Conservation (phyloP, 2,113 vertebrate species). For the Lampris incognitus region DNA sequence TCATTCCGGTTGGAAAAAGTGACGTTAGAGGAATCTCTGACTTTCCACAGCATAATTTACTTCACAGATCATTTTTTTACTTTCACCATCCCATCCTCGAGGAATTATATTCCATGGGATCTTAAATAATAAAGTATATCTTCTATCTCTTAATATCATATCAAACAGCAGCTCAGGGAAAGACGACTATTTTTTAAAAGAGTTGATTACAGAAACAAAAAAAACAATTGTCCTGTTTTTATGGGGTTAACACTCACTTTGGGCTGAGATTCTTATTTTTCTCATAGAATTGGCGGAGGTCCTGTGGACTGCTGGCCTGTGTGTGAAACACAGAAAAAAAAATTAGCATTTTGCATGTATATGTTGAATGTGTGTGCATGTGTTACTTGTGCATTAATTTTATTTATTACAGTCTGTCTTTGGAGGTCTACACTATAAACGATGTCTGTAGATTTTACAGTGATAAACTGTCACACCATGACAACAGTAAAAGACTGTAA, state of each 20-base stretch:
- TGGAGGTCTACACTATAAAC: too few relatives aligned
- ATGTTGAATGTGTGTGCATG: neutral
- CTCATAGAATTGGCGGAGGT: conserved; percentile 97
- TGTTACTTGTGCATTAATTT: neutral
- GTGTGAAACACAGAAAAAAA: conserved; percentile 10
- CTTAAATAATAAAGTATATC: too few relatives aligned
- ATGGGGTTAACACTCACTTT: conserved; percentile 83
- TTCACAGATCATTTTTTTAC: neutral
- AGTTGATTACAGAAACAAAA: too few relatives aligned
- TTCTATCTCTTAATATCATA: too few relatives aligned
- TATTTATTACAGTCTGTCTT: too few relatives aligned
- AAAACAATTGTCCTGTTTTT: too few relatives aligned
- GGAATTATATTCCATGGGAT: too few relatives aligned
- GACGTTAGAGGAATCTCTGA: neutral
- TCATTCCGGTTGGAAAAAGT: neutral
- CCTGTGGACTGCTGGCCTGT: conserved; percentile 97
- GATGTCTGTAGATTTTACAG: too few relatives aligned
- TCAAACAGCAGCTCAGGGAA: too few relatives aligned
- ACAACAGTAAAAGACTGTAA: too few relatives aligned
- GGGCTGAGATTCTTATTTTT: conserved; percentile 96
- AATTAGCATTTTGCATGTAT: neutral
- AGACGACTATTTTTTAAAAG: too few relatives aligned
- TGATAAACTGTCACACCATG: too few relatives aligned
- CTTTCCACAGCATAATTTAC: neutral
- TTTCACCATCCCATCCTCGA: neutral